Evolutionary conservation across 2,797 vertebrate genomes (phyloP), one percentile per base, ranked within the genome.

Genomic region (Phoeniculus purpureus): DNA sequence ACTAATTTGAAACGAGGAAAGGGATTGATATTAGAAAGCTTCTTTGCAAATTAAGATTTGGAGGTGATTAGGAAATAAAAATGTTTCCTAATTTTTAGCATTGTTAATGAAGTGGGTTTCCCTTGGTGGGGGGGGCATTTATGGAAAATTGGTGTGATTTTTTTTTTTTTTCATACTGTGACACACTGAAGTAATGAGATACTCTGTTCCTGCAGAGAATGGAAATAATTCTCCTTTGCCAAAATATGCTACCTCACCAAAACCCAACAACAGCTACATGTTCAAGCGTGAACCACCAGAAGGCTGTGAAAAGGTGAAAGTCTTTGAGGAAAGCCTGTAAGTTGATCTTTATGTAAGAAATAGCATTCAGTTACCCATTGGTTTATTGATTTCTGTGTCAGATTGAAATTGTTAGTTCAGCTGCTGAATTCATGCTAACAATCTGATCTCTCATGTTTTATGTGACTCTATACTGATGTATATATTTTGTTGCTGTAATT

Each of bases 211-310:
- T 96, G 60, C 97, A 99, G 99, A 99, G 89, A 98, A 99, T 85
- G 98, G 98, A 61, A 99, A 98, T 95, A 99, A 98, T 97, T 99
- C 99, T 90, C 99, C 99, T 66, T 97, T 99, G 94, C 99, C 99
- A 43, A 99, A 99, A 96, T 99, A 99, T 3, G 99, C 99, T 85
- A 99, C 99, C 56, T 99, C 99, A 16, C 99, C 99, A 93, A 98
- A 99, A 97, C 99, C 99, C 92, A 99, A 99, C 98, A 99, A 99
- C 98, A 99, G 99, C 97, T 99, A 99, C 91, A 99, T 98, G 98
- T 99, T 99, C 97, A 99, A 99, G 97, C 98, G 99, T 56, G 99
- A 99, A 94, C 99, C 99, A 90, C 99, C 99, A 3, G 99, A 99
- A 95, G 99, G 99, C 94, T 99, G 99, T 48, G 99, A 99, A 96